Evolutionary conservation across 2,797 vertebrate species (phyloP).

Genomic region (Chaetophractus vellerosus): DNA sequence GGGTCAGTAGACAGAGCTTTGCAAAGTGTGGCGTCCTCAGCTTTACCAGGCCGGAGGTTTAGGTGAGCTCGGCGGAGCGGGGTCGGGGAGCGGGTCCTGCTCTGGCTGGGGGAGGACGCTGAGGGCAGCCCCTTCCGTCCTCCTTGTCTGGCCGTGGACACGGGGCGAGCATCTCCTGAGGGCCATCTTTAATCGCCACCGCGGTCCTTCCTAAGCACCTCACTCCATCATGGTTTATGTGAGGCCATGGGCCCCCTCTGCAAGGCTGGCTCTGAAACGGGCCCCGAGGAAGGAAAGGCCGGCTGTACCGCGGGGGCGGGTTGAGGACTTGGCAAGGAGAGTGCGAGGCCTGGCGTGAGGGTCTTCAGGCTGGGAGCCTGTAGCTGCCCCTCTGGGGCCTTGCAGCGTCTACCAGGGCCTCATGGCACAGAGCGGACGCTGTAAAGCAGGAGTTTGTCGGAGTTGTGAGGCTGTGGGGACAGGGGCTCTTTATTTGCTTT

Average conservation of each 20-base stretch:
- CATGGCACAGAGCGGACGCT: neutral
- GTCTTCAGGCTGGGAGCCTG: neutral
- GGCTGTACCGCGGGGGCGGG: no score
- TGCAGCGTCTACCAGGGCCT: neutral
- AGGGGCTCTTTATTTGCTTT: neutral
- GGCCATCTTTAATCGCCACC: slow-evolving; percentile 31
- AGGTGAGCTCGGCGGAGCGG: neutral
- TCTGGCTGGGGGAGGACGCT: neutral
- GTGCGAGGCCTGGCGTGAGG: neutral
- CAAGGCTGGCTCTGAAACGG: neutral
- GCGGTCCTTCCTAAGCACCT: neutral
- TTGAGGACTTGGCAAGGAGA: neutral
- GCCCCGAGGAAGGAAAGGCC: neutral
- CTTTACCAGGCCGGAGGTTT: neutral
- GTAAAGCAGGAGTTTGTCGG: slow-evolving; percentile 9
- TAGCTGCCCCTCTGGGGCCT: neutral
- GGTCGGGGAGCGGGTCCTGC: neutral
- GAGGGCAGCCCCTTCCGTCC: neutral
- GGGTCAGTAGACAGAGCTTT: neutral
- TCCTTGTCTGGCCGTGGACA: slow-evolving; percentile 31
- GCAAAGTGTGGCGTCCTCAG: neutral
- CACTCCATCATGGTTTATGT: slow-evolving; percentile 52
- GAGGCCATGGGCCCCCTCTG: neutral
- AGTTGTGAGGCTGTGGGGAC: neutral
- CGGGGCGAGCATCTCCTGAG: slow-evolving; percentile 53